These are phyloP conservation scores for Azorinus chamasolen DNA, from an alignment of 2,888 invertebrate genomes.

Conservation along the genomic window DNA sequence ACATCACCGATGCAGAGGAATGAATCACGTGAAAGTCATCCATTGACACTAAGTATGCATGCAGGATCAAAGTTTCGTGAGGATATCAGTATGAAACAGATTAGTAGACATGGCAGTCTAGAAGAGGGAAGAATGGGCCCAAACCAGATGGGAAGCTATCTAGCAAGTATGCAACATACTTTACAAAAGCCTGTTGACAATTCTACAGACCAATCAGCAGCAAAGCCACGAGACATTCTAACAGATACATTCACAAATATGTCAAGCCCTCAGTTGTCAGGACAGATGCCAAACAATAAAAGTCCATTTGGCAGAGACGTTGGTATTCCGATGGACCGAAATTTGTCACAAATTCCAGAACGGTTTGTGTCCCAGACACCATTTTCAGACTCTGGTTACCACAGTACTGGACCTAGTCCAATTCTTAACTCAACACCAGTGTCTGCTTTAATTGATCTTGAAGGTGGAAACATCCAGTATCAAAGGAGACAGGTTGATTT, in stretches of 20 bases:
- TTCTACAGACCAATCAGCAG: neutral
- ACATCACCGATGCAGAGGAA: constrained; percentile 16
- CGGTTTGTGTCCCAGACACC: constrained; percentile 53
- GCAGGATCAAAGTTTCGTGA: neutral
- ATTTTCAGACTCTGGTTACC: constrained; percentile 75
- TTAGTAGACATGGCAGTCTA: neutral
- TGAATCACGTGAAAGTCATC: constrained; percentile 40
- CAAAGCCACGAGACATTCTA: constrained; percentile 34
- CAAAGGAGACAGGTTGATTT: too few species aligned
- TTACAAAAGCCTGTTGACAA: constrained; percentile 50
- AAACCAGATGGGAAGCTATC: constrained; percentile 34
- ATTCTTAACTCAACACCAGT: constrained; percentile 65
- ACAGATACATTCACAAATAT: too few species aligned
- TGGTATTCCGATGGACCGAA: too few species aligned
- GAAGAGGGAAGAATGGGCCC: constrained; percentile 8
- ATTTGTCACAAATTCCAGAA: constrained; percentile 5
- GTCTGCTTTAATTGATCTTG: constrained; percentile 14
- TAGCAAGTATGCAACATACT: constrained; percentile 58
- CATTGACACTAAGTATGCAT: constrained; percentile 35
- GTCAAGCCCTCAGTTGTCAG: too few species aligned
- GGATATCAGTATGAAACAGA: neutral
- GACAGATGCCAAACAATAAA: too few species aligned
- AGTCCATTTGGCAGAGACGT: too few species aligned
- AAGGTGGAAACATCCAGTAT: too few species aligned
- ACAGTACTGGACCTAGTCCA: constrained; percentile 72